Conservation (phyloP, 1,140 invertebrate genomes). For the Cepaea nemoralis region DNA sequence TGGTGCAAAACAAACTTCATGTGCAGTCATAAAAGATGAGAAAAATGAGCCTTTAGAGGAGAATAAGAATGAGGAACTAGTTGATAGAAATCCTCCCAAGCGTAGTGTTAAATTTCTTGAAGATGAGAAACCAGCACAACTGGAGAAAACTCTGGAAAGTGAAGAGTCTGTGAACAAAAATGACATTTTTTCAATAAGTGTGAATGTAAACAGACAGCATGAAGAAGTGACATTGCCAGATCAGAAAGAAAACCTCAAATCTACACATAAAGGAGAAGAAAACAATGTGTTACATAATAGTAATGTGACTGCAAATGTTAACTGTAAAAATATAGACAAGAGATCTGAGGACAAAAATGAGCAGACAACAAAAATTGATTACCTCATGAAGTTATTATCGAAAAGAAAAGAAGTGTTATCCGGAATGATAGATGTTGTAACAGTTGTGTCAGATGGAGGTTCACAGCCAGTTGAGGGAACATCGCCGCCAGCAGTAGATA, state of each 20-base stretch:
- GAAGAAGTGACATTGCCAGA: neutral
- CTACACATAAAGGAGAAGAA: neutral
- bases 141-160: neutral
- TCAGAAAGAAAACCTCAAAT: slow-evolving; percentile 8
- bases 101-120: neutral
- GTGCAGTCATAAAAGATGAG: neutral
- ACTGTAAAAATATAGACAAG: neutral
- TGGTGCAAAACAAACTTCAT: neutral
- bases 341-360: neutral
- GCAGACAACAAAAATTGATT: slow-evolving; percentile 40
- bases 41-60: neutral
- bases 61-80: neutral
- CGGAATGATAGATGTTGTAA: slow-evolving; percentile 48
- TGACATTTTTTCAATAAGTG: neutral
- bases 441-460: neutral
- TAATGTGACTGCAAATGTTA: neutral
- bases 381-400: slow-evolving; percentile 48
- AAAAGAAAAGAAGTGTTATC: slow-evolving; percentile 49
- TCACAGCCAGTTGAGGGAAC: neutral
- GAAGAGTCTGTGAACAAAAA: neutral
- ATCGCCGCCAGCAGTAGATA: neutral
- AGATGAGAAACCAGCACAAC: neutral
- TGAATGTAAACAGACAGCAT: neutral
- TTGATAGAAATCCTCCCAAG: neutral
- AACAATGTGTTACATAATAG: neutral